Conservation (phyloP, 2,797 vertebrate species). For the Hyperoplus immaculatus region DNA sequence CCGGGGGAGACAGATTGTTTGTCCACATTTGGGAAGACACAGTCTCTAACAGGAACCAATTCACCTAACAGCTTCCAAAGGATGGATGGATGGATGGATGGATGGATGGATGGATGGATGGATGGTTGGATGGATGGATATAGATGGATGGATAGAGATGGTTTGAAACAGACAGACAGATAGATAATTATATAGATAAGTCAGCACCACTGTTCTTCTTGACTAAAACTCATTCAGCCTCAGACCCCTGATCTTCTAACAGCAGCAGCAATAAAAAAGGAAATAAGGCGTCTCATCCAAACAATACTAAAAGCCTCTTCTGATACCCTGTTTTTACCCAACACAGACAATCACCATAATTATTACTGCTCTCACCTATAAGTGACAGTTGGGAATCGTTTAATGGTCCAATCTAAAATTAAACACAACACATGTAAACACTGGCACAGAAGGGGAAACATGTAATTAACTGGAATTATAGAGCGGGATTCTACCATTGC, state of each 20-base stretch:
- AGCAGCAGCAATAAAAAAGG: slow-evolving; percentile 33
- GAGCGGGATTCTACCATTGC: slow-evolving; percentile 62
- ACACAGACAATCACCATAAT: slow-evolving; percentile 81
- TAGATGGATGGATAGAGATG: neutral
- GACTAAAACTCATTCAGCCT: slow-evolving; percentile 43
- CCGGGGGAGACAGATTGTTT: slow-evolving; percentile 69
- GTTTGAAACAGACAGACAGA: slow-evolving; percentile 10
- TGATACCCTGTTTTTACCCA: slow-evolving; percentile 71
- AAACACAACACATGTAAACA: slow-evolving; percentile 84
- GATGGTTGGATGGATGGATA: neutral
- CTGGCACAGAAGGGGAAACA: slow-evolving; percentile 73
- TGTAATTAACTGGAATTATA: slow-evolving; percentile 83
- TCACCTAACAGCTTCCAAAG: slow-evolving; percentile 24
- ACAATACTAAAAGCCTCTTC: slow-evolving; percentile 65
- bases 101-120: slow-evolving; percentile 2
- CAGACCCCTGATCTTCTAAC: slow-evolving; percentile 33
- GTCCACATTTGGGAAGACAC: slow-evolving; percentile 66
- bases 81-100: slow-evolving; percentile 15
- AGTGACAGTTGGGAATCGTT: slow-evolving; percentile 72
- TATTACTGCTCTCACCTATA: slow-evolving; percentile 74
- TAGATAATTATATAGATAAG: neutral
- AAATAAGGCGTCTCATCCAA: slow-evolving; percentile 56
- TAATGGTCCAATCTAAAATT: slow-evolving; percentile 81
- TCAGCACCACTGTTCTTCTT: neutral
- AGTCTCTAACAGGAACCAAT: slow-evolving; percentile 31